Base-by-base conservation (phyloP, 2,113 vertebrate species). In the Mugil cephalus region DNA sequence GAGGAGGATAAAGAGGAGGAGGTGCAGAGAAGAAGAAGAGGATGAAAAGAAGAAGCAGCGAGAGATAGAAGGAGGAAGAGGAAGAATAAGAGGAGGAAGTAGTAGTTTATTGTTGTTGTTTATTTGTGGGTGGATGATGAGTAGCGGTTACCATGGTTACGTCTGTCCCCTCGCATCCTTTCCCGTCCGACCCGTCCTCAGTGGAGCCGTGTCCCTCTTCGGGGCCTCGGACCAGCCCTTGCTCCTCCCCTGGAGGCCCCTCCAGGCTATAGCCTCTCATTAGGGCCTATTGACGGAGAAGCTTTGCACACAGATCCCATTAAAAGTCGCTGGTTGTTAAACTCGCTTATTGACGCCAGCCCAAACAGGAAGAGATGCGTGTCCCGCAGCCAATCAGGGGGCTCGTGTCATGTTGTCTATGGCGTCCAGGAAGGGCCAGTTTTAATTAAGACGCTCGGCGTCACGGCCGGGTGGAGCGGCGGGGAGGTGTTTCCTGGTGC, bases 351-450 rank as follows among this genome's bases (percentile, higher is more conserved):
- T 86, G 89, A 91, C 9, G 75, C 59, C 18, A 4, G 62, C 73
- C 55, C 19, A 87, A 91, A 90, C 85, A 82, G 78, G 87, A 90
- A 79, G 87, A 58, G 88, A 89, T 84, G 69, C 60, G 66, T 89
- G 84, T 87, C 86, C 83, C 75, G 58, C 71, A 86, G 86, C 88
- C 88, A 89, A 88, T 91, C 87, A 86, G 85, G 55, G 61, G 18
- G 82, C 81, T 77, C 0, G 36, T 84, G 83, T 88, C 87, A 85
- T 78, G 81, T 82, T 83, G 87, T 83, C 85, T 68, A 87, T 84
- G 83, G 82, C 15, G 56, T 52, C 66, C 75, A 34, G 69, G 74
- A 86, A 80, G 74, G 73, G 82, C 63, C 84, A n/a, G 36, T 69
- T 87, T 83, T 83, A 88, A 90, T 88, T 83, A 86, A 87, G 77